A percentile compares a stretch with the other conserved stretches of the same genome.
Conservation (phyloP, 1,140 invertebrate genomes). For the Drosophila varians region DNA sequence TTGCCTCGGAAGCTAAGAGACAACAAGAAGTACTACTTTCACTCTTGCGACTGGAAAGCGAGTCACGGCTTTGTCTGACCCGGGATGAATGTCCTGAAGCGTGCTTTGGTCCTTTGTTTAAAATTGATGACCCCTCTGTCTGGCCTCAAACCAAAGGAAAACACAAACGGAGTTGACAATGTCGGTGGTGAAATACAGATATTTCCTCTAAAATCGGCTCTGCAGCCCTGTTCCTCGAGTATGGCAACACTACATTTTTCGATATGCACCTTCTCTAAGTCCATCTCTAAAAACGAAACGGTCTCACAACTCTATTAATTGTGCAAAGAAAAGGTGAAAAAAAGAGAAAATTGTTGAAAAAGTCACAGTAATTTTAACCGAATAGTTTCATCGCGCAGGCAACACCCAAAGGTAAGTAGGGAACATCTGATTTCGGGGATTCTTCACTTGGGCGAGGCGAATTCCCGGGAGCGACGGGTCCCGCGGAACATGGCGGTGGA, state of each 20-base stretch:
- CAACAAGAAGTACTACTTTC: slow-evolving; percentile 67
- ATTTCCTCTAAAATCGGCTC: too few relatives aligned
- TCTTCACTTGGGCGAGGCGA: neutral
- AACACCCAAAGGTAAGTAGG: slow-evolving; percentile 43
- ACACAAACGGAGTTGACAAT: slow-evolving; percentile 54
- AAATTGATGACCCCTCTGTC: slow-evolving; percentile 67
- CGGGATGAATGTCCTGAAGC: slow-evolving; percentile 75
- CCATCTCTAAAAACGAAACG: slow-evolving; percentile 12
- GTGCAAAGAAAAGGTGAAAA: slow-evolving; percentile 70
- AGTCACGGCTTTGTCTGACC: slow-evolving; percentile 50
- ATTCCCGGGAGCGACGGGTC: neutral
- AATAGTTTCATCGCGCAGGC: slow-evolving; percentile 57
- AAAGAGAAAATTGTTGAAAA: slow-evolving; percentile 62
- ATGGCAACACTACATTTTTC: neutral
- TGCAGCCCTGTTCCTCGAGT: neutral
- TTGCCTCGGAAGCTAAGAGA: slow-evolving; percentile 52
- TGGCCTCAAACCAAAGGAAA: slow-evolving; percentile 57
- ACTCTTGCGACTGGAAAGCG: slow-evolving; percentile 48
- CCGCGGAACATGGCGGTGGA: slow-evolving; percentile 30
- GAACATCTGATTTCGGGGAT: too few relatives aligned
- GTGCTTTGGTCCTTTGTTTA: slow-evolving; percentile 68
- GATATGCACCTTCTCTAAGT: neutral
- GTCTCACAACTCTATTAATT: slow-evolving; percentile 46
- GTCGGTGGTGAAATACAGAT: slow-evolving; percentile 14
- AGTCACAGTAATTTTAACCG: slow-evolving; percentile 19